Base-by-base conservation (phyloP, 2,797 vertebrate species). In the Silurus aristotelis region DNA sequence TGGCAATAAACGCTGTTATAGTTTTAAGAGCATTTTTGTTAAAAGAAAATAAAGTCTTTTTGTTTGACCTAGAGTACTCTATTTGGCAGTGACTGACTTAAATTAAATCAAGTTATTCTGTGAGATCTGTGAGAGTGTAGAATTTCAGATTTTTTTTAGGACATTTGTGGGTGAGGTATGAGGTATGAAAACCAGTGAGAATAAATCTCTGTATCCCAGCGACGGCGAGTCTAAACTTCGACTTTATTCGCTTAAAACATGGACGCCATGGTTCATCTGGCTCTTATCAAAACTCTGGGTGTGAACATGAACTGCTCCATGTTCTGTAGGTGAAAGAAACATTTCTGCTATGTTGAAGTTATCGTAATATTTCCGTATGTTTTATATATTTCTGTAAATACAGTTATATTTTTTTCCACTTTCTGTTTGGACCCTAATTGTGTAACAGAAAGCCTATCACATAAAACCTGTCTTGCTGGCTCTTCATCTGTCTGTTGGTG, bases 391-490 rank as follows among this genome's bases (percentile, higher is more conserved):
- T 38, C 38, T 10, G 48, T 10, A 52, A 7, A 52, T 52, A 52
- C 8, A 52, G 48, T 52, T 10, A 25, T 58, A 0, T 19, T 19
- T 0, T 13, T 12, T 60, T 25, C 31, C 3, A 63, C 17, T 78
- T 78, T 68, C 20, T 48, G 9, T 55, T 17, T 4, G 43, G 12
- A 55, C 55, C 46, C 68, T 68, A 43, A 25, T 68, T 80, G 61
- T 56, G 20, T 31, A 58, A 58, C 12, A 19, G 27, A 55, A 83
- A 31, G 38, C 31, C 25, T 0, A 13, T 60, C 27, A 20, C 52
- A 48, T 22, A 52, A 76, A 87, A 89, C 87, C 82, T 20, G 82
- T 84, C 76, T 71, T 79, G 66, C 89, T 85, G 86, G 82, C 82
- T 83, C 5, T 43, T 83, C 56, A 68, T 61, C 64, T 80, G 68